Evolutionary conservation across 2,888 invertebrate species (phyloP), one percentile per base, ranked within the genome.

Genomic region (Candidula unifasciata): DNA sequence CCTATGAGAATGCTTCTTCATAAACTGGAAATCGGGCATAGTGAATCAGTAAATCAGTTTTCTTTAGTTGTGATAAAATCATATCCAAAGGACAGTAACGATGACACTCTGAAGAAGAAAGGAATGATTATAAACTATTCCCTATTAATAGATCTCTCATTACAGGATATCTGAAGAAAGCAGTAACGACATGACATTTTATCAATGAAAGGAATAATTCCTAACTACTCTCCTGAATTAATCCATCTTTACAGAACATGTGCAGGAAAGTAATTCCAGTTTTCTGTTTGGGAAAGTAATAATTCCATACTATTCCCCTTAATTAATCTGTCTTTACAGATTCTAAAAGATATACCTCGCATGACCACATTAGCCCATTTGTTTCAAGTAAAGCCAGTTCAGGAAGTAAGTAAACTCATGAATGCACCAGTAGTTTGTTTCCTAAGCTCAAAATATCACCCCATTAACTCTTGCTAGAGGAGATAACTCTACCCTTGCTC

Each of bases 341-440:
- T 92, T 84, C 89, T 91, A 85, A 93, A 92, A 90, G 93, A 93
- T 90, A 89, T 92, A 44, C 91, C 91, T 68, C 88, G 93, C 89
- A 92, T 93, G 93, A 91, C 91, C 74, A 89, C 90, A 71, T 86
- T 92, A 87, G 91, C 90, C 84, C 91, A 91, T 86, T 90, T 92
- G 88, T 90, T 91, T 86, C 90, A 91, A 89, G 90, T 91, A 88
- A 90, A 89, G 85, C 89, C 89, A 80, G 89, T 91, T 71, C 91
- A 91, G 86, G 90, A 92, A 90, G 91, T 92, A 87, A 91, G 91
- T 91, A 91, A 60, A 24, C 37, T 81, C 35, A 30, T 30, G 54
- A 54, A 27, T 80, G 80, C 27, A 44, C 30, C 52, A 27, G 33
- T 35, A 24, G 35, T 18, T 6, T 52, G 3, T 73, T 60, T 21